Percentiles rank a stretch among this genome's conserved stretches.
Evolutionary conservation across 2,113 vertebrate species (phyloP).

Genomic region (Dermatemys mawii): DNA sequence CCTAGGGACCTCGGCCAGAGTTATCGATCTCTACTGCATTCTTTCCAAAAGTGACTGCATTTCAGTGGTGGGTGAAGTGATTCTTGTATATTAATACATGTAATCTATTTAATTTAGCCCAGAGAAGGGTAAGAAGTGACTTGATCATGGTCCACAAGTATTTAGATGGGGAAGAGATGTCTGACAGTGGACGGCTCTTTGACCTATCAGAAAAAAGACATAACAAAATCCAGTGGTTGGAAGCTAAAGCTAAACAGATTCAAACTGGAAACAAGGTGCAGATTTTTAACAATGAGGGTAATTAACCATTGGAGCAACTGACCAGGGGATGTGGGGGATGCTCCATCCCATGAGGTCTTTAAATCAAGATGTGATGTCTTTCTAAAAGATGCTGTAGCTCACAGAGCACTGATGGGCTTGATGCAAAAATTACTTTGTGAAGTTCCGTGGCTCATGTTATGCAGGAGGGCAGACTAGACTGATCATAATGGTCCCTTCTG

Average conservation of each 20-base stretch:
- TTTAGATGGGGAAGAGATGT: not conserved
- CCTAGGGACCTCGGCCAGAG: accelerated
- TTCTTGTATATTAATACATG: not conserved
- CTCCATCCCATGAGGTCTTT: not conserved
- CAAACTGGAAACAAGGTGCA: not conserved
- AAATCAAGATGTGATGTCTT: not conserved
- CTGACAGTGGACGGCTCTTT: not conserved
- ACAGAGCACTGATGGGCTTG: not conserved
- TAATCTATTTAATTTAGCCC: not conserved
- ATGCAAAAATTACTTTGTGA: not conserved
- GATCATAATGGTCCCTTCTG: not conserved
- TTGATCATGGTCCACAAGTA: not conserved
- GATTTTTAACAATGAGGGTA: not conserved
- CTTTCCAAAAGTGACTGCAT: not conserved
- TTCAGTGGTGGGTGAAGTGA: accelerated
- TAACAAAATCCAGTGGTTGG: not conserved
- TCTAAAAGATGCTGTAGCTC: not conserved
- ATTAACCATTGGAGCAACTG: not conserved
- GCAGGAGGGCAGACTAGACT: not conserved
- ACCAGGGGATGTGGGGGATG: not conserved
- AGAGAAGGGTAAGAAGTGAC: not conserved
- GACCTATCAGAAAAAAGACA: not conserved
- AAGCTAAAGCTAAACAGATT: not conserved
- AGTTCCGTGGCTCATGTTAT: not conserved
- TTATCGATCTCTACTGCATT: not conserved